Evolutionary conservation across 2,113 vertebrate genomes (phyloP), one percentile per base, ranked within the genome.

Genomic region (Semnornis frantzii): DNA sequence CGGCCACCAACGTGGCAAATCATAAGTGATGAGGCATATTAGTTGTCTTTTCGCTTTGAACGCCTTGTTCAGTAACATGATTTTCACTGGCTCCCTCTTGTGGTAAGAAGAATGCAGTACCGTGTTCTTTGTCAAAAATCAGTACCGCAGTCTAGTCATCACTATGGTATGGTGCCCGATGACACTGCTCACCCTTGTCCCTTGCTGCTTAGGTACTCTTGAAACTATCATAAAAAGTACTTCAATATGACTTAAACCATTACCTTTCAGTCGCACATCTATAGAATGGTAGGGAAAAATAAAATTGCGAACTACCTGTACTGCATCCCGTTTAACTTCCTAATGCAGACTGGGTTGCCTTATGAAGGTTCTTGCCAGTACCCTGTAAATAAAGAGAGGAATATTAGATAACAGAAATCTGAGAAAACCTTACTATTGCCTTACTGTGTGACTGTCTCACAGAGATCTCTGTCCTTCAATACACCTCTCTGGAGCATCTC

Each of bases 21-120:
- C 0, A 1, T 39, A 27, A 74, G 93, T 82, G 90, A 85, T 65
- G 83, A 65, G 83, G 78, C 34, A 31, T 81, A 37, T 46, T 79
- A 75, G 27, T 31, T 19, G 48, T 58, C 77, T 84, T 37, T 0
- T 6, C 52, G 54, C 52, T 70, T 63, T 70, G 25, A 33, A 37
- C 30, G 6, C 46, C 11, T 4, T 19, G 37, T 58, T 39, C 19
- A 78, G 59, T 31, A 58, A 92, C 54, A 79, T 42, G 77, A 78
- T 79, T 88, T 96, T 94, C 94, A 97, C 95, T 70, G 75, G 93
- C 97, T 95, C 98, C 97, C 97, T 97, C 97, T 96, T 85, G 96
- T 96, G 98, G 97, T 62, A 83, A 70, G 65, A 60, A 31, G 66
- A 82, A 81, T 6, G 27, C 30, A 94, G n/a, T 44, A 55, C 20